A percentile compares a stretch with the other conserved stretches of the same genome.
Evolutionary conservation across 1,140 invertebrate genomes (phyloP).

Genomic region (Coelopa frigida): DNA sequence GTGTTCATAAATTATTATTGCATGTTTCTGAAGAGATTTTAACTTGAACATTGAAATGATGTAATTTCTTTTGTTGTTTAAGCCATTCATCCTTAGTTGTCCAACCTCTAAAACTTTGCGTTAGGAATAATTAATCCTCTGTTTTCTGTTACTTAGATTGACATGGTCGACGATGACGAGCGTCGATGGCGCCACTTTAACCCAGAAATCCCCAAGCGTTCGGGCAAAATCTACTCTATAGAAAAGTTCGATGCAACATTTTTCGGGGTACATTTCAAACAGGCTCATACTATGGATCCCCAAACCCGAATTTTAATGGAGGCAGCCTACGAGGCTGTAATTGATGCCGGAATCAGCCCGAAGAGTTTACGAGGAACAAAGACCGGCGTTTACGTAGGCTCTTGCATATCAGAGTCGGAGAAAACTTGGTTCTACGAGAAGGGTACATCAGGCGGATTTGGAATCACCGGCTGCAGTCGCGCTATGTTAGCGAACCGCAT

Average conservation of each 20-base stretch:
- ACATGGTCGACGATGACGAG: slow-evolving; percentile 70
- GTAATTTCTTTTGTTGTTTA: no score
- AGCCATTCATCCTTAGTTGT: no score
- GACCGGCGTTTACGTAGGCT: slow-evolving; percentile 72
- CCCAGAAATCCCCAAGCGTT: slow-evolving; percentile 59
- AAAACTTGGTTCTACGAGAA: slow-evolving; percentile 63
- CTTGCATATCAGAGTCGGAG: slow-evolving; percentile 68
- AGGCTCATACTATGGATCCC: slow-evolving; percentile 50
- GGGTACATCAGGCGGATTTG: slow-evolving; percentile 50
- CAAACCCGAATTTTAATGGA: slow-evolving; percentile 49
- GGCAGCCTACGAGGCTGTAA: slow-evolving; percentile 45
- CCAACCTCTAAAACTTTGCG: no score
- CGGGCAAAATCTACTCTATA: slow-evolving; percentile 58
- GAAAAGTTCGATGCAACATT: slow-evolving; percentile 52
- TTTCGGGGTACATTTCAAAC: slow-evolving; percentile 50
- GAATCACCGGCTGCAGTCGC: slow-evolving; percentile 72
- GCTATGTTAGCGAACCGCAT: slow-evolving; percentile 89
- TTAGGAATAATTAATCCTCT: no score
- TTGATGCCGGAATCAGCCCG: slow-evolving; percentile 43
- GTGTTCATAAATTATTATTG: no score
- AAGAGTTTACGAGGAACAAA: slow-evolving; percentile 56
- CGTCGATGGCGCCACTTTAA: slow-evolving; percentile 63
- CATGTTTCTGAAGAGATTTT: no score
- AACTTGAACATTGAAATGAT: no score
- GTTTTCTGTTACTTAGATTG: slow-evolving; percentile 47